Conservation (phyloP, 2,113 vertebrate genomes). For the Scolopax mira region DNA sequence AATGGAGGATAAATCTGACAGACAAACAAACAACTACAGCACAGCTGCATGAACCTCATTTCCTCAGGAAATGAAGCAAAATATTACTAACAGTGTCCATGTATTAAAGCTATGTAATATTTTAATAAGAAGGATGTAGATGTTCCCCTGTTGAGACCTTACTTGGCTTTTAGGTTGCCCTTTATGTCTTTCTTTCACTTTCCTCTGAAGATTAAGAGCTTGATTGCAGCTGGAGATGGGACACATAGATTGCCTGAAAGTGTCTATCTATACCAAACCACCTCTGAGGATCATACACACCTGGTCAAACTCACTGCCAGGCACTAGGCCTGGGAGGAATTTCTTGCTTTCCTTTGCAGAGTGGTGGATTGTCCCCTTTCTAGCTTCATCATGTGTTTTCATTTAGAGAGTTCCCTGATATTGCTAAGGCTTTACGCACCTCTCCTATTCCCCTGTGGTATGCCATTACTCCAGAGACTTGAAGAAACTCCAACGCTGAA, state of each 20-base stretch:
- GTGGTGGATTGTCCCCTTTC: not conserved
- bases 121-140: constrained; percentile 29
- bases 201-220: constrained; percentile 33
- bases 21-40: constrained; percentile 42
- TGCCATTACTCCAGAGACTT: not conserved
- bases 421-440: not conserved
- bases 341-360: not conserved
- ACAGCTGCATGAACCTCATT: constrained; percentile 55
- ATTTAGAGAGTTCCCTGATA: not conserved
- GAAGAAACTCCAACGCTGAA: not conserved
- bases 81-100: constrained; percentile 15
- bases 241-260: not conserved
- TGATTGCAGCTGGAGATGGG: constrained; percentile 14
- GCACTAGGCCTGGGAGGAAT: not conserved
- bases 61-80: constrained; percentile 63
- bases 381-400: not conserved
- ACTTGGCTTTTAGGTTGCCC: not conserved
- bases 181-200: constrained; percentile 14
- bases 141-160: not conserved
- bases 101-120: constrained; percentile 10
- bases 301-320: not conserved
- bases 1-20: not conserved
- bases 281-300: not conserved
- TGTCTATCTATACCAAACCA: not conserved
- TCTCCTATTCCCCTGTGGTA: not conserved